Base-by-base conservation (phyloP, 2,888 invertebrate genomes). In the Antitype chi region DNA sequence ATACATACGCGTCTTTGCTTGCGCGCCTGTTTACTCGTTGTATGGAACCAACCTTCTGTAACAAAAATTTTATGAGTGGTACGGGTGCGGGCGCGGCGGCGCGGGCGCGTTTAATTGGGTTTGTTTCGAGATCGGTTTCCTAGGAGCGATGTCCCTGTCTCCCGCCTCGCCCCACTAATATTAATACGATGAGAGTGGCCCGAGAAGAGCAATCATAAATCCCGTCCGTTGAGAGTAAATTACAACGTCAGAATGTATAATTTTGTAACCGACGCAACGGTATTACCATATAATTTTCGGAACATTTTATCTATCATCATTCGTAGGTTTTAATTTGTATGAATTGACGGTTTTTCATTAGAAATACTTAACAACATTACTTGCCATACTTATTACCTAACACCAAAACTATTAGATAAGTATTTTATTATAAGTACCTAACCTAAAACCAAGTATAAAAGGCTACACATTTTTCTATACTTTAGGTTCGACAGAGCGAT, bases 201-300 rank as follows among this genome's bases (percentile, higher is more conserved):
- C 83, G 80, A 86, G 86, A 88, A 87, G 86, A 89, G 87, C 86
- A 90, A 90, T 92, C 89, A 92, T 91, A 92, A 92, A 92, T 91
- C 90, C 88, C 73, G 85, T 87, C 89, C 88, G 85, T 84, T 85
- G 90, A 88, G 88, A 89, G 77, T 88, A 88, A 91, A 91, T 91
- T 90, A 89, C 85, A 89, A 88, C 85, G 86, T 87, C 86, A 88
- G 87, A 90, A 87, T 89, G 87, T 89, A 85, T 87, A 90, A 89
- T 87, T 88, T 87, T 84, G 85, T 84, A 83, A 84, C 82, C 63
- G 82, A 88, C 78, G 82, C 71, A 79, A 86, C 77, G 80, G 75
- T 70, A 84, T 74, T 79, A 85, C 80, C 83, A 77, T 82, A 83
- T 85, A 77, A 79, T 78, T 74, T 80, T 80, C 60, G 9, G 23